Evolutionary conservation across 2,113 vertebrate species (phyloP).

Genomic region (Nyctereutes procyonoides): DNA sequence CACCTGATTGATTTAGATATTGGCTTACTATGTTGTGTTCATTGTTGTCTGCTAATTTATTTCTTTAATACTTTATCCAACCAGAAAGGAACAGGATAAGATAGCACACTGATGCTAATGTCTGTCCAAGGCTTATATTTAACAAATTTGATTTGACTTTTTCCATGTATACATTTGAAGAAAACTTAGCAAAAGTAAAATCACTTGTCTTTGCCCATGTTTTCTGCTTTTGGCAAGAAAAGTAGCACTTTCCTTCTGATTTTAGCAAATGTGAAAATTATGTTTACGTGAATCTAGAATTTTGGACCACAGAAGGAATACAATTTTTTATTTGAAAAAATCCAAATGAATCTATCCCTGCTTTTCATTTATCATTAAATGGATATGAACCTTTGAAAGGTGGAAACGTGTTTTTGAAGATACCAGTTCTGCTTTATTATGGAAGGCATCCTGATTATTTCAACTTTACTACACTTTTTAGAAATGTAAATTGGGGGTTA

Average conservation of each 20-base stretch:
- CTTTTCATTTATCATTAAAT: conserved; percentile 13
- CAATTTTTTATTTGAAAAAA: neutral
- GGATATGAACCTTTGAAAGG: neutral
- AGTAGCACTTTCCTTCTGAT: neutral
- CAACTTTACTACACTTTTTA: neutral
- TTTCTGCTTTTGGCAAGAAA: conserved; percentile 37
- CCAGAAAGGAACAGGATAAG: neutral
- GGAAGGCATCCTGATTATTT: neutral
- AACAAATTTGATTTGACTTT: neutral
- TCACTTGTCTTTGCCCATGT: neutral
- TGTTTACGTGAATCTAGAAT: neutral
- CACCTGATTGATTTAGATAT: neutral
- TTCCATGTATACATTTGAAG: neutral
- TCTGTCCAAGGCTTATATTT: neutral
- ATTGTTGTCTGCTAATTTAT: conserved; percentile 9
- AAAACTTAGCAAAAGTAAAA: neutral
- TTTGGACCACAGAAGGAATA: neutral
- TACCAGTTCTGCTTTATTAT: neutral
- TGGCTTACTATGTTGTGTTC: neutral
- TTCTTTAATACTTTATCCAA: conserved; percentile 8
- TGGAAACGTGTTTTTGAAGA: conserved; percentile 30
- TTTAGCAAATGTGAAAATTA: neutral
- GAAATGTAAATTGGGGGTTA: neutral
- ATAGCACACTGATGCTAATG: neutral
- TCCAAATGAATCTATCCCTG: neutral